Evolutionary conservation across 2,113 vertebrate genomes (phyloP), one percentile per base, ranked within the genome.

Genomic region (Saguinus imperator): DNA sequence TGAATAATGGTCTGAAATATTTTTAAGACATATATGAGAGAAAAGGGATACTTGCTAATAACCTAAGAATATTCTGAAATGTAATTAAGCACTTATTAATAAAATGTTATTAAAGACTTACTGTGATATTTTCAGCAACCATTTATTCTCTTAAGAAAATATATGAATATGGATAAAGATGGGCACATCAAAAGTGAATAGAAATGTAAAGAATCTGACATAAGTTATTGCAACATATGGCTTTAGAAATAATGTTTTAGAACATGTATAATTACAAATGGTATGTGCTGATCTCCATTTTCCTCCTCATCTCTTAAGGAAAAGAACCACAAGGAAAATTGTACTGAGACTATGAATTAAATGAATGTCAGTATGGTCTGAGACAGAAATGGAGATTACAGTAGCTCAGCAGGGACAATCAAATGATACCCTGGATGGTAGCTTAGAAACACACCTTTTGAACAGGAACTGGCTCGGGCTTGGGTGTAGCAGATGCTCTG

Each of bases 381-480:
- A 92, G 17, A 98, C 6, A 98, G 70, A 66, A 92, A 95, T 72
- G 95, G 91, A 96, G 83, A 93, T 96, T 76, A 72, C 29, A 83
- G 27, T 21, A 43, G 13, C 32, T 84, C 55, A 89, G 8, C 20
- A 89, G 12, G 37, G 37, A 80, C 17, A 40, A 50, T 58, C 29
- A 89, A 76, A 58, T 85, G 18, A 57, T 40, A 93, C 27, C 3
- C 18, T 20, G 37, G 45, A 79, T 25, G 57, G 8, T 18, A 12
- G 37, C 82, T 55, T 48, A 85, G 58, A 52, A 97, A 98, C 98
- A 84, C 98, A 99, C 99, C 99, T 99, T 99, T 84, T 98, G 97
- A 89, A 99, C 98, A 50, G 98, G 98, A 95, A 99, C 96, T 55
- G 99, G 98, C 88, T 99, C 98, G 5, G 99, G 98, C 97, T 99